These are phyloP conservation scores for Pteria penguin DNA, from an alignment of 2,888 invertebrate species.

Conservation along the genomic window DNA sequence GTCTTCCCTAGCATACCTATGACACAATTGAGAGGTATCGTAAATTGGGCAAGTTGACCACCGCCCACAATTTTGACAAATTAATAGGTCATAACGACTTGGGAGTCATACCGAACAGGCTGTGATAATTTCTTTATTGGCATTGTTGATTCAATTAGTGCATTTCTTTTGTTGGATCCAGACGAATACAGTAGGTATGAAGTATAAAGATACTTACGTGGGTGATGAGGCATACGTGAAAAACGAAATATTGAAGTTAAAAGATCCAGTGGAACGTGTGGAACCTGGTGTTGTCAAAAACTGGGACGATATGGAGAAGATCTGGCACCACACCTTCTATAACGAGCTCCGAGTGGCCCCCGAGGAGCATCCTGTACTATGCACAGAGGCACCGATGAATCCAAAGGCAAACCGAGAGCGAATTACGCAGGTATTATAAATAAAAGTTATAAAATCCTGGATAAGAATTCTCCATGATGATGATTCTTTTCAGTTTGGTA, in stretches of 20 bases:
- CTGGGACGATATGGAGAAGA: slow-evolving; percentile 33
- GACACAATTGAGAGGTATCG: no score
- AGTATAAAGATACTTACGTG: background rate
- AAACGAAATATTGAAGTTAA: slow-evolving; percentile 1
- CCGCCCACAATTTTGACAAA: no score
- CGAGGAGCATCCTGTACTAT: slow-evolving; percentile 16
- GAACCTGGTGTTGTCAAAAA: slow-evolving; percentile 22
- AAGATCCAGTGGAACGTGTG: slow-evolving; percentile 18
- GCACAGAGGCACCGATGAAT: slow-evolving; percentile 85
- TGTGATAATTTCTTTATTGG: no score
- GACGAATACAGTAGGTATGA: background rate
- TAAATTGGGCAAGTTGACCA: no score
- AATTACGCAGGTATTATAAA: slow-evolving; percentile 11
- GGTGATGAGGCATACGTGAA: background rate
- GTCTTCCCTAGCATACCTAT: no score
- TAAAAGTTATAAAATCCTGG: background rate
- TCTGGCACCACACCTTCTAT: slow-evolving; percentile 56
- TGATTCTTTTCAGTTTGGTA: no score
- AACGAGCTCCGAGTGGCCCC: slow-evolving; percentile 79
- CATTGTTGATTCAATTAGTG: no score
- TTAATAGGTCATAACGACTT: no score
- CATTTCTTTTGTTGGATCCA: no score
- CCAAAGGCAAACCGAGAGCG: slow-evolving; percentile 83
- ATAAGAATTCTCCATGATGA: no score
- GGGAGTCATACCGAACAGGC: no score